These are phyloP conservation scores for Lycocerus yunnanus DNA, from an alignment of 2,888 invertebrate species.

Conservation along the genomic window DNA sequence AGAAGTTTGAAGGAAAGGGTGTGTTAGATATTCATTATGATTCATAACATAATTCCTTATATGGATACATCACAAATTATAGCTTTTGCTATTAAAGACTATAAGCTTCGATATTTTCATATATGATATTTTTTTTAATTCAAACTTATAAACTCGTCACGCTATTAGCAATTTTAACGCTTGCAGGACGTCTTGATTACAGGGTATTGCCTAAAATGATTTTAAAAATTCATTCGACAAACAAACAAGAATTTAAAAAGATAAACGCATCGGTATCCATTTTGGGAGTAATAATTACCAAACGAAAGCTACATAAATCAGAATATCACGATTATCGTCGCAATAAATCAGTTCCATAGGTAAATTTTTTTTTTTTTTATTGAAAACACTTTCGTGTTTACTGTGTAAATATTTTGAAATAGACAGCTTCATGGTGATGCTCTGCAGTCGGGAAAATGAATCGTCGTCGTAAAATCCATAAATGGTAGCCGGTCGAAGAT, in stretches of 20 bases:
- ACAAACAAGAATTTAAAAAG: background rate
- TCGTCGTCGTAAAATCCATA: background rate
- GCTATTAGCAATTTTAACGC: background rate
- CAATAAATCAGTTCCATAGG: background rate
- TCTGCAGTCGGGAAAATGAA: background rate
- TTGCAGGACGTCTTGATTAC: constrained; percentile 10
- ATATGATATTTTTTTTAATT: background rate
- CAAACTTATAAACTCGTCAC: background rate
- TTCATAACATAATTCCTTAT: constrained; percentile 35
- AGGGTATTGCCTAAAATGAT: constrained; percentile 5
- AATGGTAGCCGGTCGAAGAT: background rate
- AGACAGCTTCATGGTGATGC: background rate
- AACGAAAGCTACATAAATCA: background rate
- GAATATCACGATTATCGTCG: background rate
- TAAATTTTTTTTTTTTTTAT: background rate
- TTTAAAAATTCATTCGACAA: constrained; percentile 5
- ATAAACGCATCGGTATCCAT: background rate
- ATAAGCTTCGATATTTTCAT: constrained; percentile 12
- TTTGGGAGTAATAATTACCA: background rate
- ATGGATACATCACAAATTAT: constrained; percentile 35
- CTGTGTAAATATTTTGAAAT: background rate
- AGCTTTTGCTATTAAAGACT: constrained; percentile 26
- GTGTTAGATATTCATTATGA: constrained; percentile 39
- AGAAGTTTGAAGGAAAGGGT: constrained; percentile 32
- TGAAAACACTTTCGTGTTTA: background rate